Evolutionary conservation across 1,140 invertebrate species (phyloP).

Genomic region (Drosophila guanche): DNA sequence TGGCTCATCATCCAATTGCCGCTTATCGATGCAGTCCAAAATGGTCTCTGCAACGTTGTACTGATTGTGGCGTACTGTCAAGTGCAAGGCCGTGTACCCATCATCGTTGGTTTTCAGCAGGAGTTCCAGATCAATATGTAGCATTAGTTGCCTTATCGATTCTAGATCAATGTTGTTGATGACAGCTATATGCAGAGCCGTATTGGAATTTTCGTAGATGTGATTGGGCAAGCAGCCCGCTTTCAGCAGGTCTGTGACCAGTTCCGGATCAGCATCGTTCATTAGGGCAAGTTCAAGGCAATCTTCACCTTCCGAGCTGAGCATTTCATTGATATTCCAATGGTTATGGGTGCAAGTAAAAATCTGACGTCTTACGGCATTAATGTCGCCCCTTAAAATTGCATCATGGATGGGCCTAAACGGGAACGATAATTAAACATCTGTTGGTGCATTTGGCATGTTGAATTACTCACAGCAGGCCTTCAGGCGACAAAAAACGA

Average conservation of each 20-base stretch:
- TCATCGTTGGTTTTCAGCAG: conserved; percentile 69
- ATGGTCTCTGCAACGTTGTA: conserved; percentile 67
- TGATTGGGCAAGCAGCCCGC: conserved; percentile 45
- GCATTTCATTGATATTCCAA: conserved; percentile 55
- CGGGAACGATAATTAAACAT: neutral
- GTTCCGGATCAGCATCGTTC: conserved; percentile 48
- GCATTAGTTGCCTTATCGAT: conserved; percentile 53
- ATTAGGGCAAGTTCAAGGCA: conserved; percentile 66
- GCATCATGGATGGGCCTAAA: conserved; percentile 71
- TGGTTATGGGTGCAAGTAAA: conserved; percentile 46
- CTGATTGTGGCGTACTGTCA: conserved; percentile 65
- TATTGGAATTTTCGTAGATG: conserved; percentile 69
- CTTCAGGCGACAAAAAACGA: conserved; percentile 16
- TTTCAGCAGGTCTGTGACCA: conserved; percentile 47
- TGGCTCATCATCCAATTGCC: conserved; percentile 27
- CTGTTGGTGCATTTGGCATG: neutral
- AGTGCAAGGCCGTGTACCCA: conserved; percentile 71
- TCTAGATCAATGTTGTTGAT: conserved; percentile 64
- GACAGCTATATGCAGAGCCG: conserved; percentile 64
- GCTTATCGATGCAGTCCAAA: conserved; percentile 58
- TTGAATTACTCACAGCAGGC: conserved; percentile 53
- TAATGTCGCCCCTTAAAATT: conserved; percentile 45
- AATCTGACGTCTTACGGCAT: conserved; percentile 45
- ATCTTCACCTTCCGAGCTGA: conserved; percentile 67
- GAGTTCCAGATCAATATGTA: conserved; percentile 60